These are phyloP conservation scores for Trichechus manatus DNA, from an alignment of 2,113 vertebrate species.

Conservation along the genomic window DNA sequence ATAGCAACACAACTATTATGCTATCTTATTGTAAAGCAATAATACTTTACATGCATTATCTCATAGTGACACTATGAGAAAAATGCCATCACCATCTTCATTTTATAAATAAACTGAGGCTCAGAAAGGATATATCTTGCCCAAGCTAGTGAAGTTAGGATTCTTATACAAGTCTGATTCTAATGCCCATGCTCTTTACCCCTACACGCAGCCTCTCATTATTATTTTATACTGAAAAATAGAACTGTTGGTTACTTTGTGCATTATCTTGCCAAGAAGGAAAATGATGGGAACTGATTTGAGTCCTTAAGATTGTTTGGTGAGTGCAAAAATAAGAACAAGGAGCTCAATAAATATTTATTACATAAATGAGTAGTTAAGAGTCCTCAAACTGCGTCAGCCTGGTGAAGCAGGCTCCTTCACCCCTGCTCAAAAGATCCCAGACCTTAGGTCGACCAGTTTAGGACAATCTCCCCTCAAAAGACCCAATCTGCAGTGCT, in stretches of 20 bases:
- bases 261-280: not conserved
- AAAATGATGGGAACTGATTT: slow-evolving; percentile 43
- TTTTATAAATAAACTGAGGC: slow-evolving; percentile 42
- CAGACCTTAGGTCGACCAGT: not conserved
- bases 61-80: slow-evolving; percentile 21
- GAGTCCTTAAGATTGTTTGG: slow-evolving; percentile 45
- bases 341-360: slow-evolving; percentile 22
- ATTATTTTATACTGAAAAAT: slow-evolving; percentile 36
- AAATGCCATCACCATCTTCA: not conserved
- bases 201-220: not conserved
- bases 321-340: slow-evolving; percentile 56
- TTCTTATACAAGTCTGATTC: slow-evolving; percentile 39
- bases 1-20: not conserved
- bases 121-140: slow-evolving; percentile 37
- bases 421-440: not conserved
- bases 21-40: not conserved
- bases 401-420: slow-evolving; percentile 9
- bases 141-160: not conserved
- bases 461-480: not conserved
- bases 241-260: not conserved
- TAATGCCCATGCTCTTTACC: not conserved
- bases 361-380: not conserved
- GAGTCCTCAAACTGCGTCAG: not conserved
- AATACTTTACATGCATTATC: not conserved
- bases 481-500: not conserved